These are phyloP conservation scores for Okapia johnstoni DNA, from an alignment of 2,113 vertebrate species.

Conservation along the genomic window DNA sequence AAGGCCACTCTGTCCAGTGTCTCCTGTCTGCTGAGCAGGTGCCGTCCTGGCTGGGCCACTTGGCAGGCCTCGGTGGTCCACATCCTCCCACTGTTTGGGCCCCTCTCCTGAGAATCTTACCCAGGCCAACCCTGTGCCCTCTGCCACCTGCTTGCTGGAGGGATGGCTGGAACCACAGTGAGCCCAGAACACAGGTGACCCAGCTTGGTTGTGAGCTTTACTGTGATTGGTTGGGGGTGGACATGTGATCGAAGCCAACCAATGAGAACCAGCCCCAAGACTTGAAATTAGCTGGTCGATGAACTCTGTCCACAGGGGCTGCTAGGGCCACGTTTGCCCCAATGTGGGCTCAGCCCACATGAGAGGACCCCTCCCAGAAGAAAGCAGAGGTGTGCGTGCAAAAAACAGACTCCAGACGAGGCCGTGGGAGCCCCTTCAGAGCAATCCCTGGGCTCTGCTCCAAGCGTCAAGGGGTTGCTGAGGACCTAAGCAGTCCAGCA, in stretches of 20 bases:
- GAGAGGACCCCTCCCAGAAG: background rate
- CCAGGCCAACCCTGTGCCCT: background rate
- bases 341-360: background rate
- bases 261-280: background rate
- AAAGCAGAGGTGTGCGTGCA: background rate
- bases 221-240: background rate
- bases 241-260: background rate
- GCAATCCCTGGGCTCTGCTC: background rate
- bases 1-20: background rate
- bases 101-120: background rate
- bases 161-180: background rate
- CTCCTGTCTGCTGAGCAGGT: background rate
- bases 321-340: background rate
- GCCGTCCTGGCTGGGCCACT: background rate
- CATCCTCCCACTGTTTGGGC: background rate
- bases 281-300: background rate
- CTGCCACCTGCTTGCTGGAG: background rate
- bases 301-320: background rate
- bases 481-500: background rate
- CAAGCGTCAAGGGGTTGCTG: background rate
- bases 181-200: background rate
- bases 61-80: too few relatives aligned
- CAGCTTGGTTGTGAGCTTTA: background rate
- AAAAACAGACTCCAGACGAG: background rate
- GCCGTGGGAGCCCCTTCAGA: too few relatives aligned